A percentile compares a stretch with the other conserved stretches of the same genome.
These are phyloP conservation scores for Oceanodroma tethys DNA, from an alignment of 2,113 vertebrate genomes.

Conservation along the genomic window DNA sequence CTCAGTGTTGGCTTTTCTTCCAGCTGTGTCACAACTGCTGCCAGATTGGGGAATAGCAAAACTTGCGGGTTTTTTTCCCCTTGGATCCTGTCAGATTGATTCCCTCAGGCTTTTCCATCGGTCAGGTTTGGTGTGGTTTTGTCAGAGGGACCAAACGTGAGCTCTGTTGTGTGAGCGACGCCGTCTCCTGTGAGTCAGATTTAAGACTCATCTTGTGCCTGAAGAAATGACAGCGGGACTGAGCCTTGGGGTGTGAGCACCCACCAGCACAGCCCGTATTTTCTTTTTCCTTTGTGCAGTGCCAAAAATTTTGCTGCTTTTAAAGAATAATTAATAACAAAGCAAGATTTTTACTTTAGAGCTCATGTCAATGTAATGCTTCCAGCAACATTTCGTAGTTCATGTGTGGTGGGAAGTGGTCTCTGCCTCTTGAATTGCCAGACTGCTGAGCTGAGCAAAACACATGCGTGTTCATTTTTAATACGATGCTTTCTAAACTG, in stretches of 20 bases:
- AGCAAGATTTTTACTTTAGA: not conserved
- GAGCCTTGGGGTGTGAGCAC: not conserved
- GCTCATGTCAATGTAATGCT: not conserved
- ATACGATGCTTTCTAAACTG: rapidly evolving
- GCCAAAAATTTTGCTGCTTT: not conserved
- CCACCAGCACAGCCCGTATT: not conserved
- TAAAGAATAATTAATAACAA: not conserved
- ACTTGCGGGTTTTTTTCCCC: not conserved
- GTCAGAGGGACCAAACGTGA: not conserved
- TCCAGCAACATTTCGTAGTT: not conserved
- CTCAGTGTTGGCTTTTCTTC: not conserved
- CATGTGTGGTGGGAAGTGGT: not conserved
- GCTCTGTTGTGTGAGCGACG: not conserved
- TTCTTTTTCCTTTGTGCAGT: not conserved
- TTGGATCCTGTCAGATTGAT: not conserved
- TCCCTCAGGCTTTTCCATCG: not conserved
- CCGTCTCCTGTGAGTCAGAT: not conserved
- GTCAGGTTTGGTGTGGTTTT: not conserved
- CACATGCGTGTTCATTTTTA: rapidly evolving
- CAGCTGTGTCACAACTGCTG: not conserved
- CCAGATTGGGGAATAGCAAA: not conserved
- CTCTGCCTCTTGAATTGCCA: not conserved
- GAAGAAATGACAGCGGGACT: not conserved
- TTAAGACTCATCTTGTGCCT: not conserved
- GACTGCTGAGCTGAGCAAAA: not conserved